A percentile compares a stretch with the other conserved stretches of the same genome.
Conservation (phyloP, 2,113 vertebrate genomes). For the Ahaetulla prasina region DNA sequence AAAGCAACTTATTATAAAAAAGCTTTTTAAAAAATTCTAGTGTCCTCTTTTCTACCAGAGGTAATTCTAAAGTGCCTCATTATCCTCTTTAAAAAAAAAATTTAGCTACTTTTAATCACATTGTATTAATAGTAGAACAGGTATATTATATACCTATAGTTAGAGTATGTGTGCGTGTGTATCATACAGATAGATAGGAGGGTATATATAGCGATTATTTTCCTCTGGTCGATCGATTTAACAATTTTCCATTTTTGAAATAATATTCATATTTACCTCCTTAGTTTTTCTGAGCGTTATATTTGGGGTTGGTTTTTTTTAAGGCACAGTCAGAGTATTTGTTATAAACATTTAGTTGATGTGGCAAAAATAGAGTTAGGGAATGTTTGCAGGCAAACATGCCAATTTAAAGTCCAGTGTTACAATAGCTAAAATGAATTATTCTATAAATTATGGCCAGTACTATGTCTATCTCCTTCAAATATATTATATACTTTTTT, state of each 20-base stretch:
- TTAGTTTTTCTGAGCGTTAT: background rate
- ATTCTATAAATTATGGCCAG: background rate
- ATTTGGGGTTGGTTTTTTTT: background rate
- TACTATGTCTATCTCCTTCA: slow-evolving; percentile 28
- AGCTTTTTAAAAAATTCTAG: background rate
- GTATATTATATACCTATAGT: background rate
- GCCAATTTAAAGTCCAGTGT: slow-evolving; percentile 47
- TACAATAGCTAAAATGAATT: slow-evolving; percentile 9
- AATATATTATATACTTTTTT: slow-evolving; percentile 34
- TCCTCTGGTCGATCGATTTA: background rate
- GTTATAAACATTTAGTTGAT: slow-evolving; percentile 14
- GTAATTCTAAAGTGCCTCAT: background rate
- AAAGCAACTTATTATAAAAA: background rate
- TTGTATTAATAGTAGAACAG: background rate
- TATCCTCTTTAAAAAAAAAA: background rate
- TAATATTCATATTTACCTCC: background rate
- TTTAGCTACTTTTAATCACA: background rate
- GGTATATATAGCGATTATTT: background rate
- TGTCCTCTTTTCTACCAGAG: background rate
- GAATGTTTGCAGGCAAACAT: slow-evolving; percentile 46
- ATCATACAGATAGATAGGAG: background rate
- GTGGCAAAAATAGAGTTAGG: background rate
- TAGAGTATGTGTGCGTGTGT: background rate
- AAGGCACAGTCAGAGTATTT: background rate
- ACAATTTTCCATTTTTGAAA: background rate